phyloP scores from a whole-genome alignment of 2,797 vertebrate species.

The Acridotheres tristis region DNA sequence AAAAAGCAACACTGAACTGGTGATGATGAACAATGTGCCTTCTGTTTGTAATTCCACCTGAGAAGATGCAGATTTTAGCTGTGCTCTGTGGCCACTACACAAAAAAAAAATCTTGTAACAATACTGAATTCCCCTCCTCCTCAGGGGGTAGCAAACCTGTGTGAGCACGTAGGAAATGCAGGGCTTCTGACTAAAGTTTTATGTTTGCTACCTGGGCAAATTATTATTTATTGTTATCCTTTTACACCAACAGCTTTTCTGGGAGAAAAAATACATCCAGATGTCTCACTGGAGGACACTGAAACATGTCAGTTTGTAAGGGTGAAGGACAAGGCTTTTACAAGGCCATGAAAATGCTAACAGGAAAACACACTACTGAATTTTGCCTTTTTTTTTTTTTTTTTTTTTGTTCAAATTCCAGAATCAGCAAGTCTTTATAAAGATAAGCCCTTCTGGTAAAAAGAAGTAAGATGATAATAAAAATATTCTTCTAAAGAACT shows the following conservation, averaged over 20 bases:
- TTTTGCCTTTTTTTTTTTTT: not conserved
- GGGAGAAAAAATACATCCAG: not conserved
- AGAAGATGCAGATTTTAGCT: constrained; percentile 30
- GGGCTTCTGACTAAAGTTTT: not conserved
- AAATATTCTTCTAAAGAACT: constrained; percentile 17
- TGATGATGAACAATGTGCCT: constrained; percentile 17
- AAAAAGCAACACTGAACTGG: constrained; percentile 19
- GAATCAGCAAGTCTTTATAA: not conserved
- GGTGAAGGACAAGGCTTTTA: constrained; percentile 21
- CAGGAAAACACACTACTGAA: not conserved
- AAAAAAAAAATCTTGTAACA: not conserved
- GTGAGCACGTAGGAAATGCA: not conserved
- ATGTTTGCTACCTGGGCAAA: not conserved
- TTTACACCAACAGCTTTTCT: not conserved
- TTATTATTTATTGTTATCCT: not conserved
- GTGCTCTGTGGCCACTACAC: constrained; percentile 17
- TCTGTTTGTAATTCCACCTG: not conserved
- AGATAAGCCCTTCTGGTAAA: not conserved
- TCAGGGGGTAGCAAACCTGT: not conserved
- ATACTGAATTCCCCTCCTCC: not conserved
- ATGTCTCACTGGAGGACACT: not conserved
- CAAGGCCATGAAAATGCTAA: not conserved
- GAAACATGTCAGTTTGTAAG: not conserved
- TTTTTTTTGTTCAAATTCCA: not conserved
- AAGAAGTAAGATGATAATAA: not conserved